Percentiles rank a stretch among this genome's conserved stretches.
phyloP scores from a whole-genome alignment of 1,140 invertebrate species.

The Mercenaria mercenaria region DNA sequence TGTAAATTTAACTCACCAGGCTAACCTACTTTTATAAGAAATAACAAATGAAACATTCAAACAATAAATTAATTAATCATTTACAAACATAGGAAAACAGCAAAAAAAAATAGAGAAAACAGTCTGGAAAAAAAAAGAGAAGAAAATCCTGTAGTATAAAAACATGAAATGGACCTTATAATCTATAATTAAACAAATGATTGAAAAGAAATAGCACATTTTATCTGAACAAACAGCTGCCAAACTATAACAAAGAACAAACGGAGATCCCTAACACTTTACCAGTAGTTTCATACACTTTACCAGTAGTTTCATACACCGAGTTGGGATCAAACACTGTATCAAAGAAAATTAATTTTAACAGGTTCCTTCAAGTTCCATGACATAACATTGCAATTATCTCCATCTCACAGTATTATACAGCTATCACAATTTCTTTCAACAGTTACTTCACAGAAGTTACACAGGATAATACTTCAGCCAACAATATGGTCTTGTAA shows the following conservation, averaged over 20 bases:
- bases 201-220: slow-evolving; percentile 39
- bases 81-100: neutral
- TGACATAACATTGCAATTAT: neutral
- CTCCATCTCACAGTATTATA: neutral
- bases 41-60: neutral
- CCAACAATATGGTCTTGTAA: neutral
- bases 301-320: no score
- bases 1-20: no score
- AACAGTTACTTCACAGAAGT: slow-evolving; percentile 15
- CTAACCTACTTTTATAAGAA: no score
- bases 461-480: slow-evolving; percentile 4
- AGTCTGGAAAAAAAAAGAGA: neutral
- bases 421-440: neutral
- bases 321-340: no score
- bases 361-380: neutral
- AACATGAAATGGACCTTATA: neutral
- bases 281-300: neutral
- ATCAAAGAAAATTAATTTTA: no score
- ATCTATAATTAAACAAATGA: neutral
- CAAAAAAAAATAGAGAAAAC: neutral
- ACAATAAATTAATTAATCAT: slow-evolving; percentile 34
- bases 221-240: slow-evolving; percentile 42
- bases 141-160: neutral
- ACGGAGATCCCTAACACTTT: neutral
- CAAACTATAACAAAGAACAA: slow-evolving; percentile 27